Percentiles rank a stretch among this genome's conserved stretches.
phyloP scores from a whole-genome alignment of 2,888 invertebrate genomes.

The Drosophila paracracens region DNA sequence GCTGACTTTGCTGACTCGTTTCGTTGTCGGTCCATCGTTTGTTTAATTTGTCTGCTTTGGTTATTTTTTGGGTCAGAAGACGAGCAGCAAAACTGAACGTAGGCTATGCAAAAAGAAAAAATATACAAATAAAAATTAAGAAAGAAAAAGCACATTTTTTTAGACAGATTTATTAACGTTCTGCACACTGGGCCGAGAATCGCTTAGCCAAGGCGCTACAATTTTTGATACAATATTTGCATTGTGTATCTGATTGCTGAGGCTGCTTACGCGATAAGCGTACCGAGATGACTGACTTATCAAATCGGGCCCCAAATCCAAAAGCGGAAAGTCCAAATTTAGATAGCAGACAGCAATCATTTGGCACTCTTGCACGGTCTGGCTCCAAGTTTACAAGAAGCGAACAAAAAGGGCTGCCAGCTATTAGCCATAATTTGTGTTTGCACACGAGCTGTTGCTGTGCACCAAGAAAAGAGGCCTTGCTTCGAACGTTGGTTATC shows the following conservation, averaged over 20 bases:
- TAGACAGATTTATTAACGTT: neutral
- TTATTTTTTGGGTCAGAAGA: conserved; percentile 63
- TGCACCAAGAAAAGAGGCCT: conserved; percentile 3
- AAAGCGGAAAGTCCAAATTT: conserved; percentile 4
- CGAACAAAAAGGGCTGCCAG: neutral
- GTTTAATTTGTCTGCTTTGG: conserved; percentile 76
- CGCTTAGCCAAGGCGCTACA: conserved; percentile 28
- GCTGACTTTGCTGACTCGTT: conserved; percentile 53
- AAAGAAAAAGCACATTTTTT: neutral
- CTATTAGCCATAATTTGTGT: conserved; percentile 12
- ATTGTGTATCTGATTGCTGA: conserved; percentile 31
- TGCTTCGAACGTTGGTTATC: conserved; percentile 1
- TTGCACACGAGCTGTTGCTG: neutral
- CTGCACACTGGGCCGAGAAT: neutral
- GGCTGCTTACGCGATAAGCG: conserved; percentile 30
- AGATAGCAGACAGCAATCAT: conserved; percentile 3
- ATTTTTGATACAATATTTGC: conserved; percentile 35
- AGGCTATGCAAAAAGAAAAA: conserved; percentile 45
- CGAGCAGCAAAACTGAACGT: conserved; percentile 15
- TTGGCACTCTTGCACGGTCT: conserved; percentile 2
- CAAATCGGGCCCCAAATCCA: neutral
- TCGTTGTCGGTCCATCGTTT: conserved; percentile 62
- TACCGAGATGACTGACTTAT: neutral
- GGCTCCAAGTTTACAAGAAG: neutral
- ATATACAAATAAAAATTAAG: neutral